Conservation (phyloP, 2,888 invertebrate genomes). For the Loripinus fragilis region DNA sequence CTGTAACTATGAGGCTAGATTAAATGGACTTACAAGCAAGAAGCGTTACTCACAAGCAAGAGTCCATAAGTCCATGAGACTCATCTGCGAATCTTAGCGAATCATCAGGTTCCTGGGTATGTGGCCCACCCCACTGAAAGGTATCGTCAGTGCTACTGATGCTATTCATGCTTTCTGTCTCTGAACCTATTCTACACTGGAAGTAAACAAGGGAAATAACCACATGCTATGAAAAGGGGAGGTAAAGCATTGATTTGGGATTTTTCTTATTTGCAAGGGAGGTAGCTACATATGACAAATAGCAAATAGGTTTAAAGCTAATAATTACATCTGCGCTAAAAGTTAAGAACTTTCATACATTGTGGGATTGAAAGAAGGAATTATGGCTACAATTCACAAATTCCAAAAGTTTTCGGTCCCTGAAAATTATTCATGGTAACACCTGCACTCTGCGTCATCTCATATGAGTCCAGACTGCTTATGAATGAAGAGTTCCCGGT, state of each 20-base stretch:
- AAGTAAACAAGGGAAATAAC: constrained; percentile 55
- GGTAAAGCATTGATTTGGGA: neutral
- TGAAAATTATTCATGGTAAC: too few relatives aligned
- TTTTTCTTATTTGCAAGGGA: neutral
- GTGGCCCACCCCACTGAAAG: constrained; percentile 74
- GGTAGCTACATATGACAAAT: too few relatives aligned
- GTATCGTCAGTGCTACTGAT: constrained; percentile 75
- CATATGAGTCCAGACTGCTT: too few relatives aligned
- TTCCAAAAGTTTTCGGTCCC: too few relatives aligned
- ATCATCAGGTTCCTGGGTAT: constrained; percentile 39
- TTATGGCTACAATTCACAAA: too few relatives aligned
- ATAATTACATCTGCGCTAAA: too few relatives aligned
- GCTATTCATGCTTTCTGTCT: constrained; percentile 78
- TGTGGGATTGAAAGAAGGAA: too few relatives aligned
- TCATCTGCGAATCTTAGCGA: constrained; percentile 69
- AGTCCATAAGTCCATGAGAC: constrained; percentile 79
- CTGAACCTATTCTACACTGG: constrained; percentile 76
- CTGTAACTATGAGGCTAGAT: too few relatives aligned
- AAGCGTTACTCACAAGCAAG: constrained; percentile 79
- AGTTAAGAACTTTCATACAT: too few relatives aligned
- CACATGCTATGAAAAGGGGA: constrained; percentile 7
- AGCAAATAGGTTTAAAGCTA: too few relatives aligned
- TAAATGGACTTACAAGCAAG: constrained; percentile 1
- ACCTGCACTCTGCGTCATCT: too few relatives aligned
- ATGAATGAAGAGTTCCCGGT: too few relatives aligned